A percentile compares a stretch with the other conserved stretches of the same genome.
Evolutionary conservation across 2,113 vertebrate genomes (phyloP).

Genomic region (Tragelaphus imberbis): DNA sequence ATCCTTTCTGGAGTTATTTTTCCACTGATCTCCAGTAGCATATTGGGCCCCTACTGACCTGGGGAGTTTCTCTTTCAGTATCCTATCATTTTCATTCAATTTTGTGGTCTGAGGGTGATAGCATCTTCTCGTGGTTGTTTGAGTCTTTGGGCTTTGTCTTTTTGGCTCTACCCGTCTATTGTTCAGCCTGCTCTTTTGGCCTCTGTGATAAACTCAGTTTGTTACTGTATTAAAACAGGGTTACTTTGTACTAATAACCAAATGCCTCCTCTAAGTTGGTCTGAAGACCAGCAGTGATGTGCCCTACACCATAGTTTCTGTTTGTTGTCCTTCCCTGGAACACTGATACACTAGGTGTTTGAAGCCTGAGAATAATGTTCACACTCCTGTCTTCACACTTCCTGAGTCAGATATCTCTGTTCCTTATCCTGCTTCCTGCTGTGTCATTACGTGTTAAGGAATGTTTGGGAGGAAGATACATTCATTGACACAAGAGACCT

Average conservation of each 20-base stretch:
- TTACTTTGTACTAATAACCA: neutral
- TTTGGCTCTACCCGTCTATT: neutral
- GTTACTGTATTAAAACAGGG: neutral
- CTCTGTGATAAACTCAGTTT: neutral
- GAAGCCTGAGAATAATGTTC: neutral
- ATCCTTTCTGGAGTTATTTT: too few species aligned
- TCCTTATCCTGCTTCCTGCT: neutral
- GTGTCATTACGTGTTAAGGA: neutral
- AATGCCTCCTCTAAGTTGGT: neutral
- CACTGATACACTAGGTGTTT: neutral
- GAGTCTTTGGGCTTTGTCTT: neutral
- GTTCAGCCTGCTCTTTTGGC: neutral
- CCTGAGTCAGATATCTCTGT: neutral
- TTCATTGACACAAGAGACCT: slow-evolving; percentile 58
- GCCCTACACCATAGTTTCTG: neutral
- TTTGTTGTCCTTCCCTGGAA: neutral
- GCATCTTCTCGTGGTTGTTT: neutral
- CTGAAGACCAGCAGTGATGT: neutral
- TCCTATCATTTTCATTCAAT: too few species aligned
- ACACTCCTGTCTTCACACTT: neutral
- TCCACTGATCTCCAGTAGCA: too few species aligned
- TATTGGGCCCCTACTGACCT: too few species aligned
- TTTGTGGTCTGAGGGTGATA: neutral
- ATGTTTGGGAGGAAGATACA: neutral
- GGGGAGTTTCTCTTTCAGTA: too few species aligned